A percentile compares a stretch with the other conserved stretches of the same genome.
Conservation (phyloP, 2,113 vertebrate species). For the Dasyprocta punctata region DNA sequence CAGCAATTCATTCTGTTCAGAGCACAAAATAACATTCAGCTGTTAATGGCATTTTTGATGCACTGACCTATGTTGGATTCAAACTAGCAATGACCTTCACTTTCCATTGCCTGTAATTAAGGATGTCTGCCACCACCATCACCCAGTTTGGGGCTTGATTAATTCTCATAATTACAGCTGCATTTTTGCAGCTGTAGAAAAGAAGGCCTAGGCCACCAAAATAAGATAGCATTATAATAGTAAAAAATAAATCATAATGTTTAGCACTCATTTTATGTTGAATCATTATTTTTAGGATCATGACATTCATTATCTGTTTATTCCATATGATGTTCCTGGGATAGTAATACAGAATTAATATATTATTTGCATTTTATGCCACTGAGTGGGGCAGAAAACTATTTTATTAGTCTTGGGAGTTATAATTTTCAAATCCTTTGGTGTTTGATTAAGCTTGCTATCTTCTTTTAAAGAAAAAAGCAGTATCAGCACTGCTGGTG, state of each 20-base stretch:
- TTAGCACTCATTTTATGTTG: conserved; percentile 53
- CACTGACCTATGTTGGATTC: conserved; percentile 58
- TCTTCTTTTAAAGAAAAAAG: conserved; percentile 34
- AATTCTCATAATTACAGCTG: conserved; percentile 76
- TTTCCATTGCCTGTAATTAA: conserved; percentile 77
- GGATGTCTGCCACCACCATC: conserved; percentile 67
- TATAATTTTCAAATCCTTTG: conserved; percentile 51
- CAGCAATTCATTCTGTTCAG: conserved; percentile 59
- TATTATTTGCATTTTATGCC: conserved; percentile 58
- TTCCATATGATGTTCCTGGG: not conserved
- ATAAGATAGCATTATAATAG: conserved; percentile 13
- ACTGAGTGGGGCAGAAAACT: conserved; percentile 25
- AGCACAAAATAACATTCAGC: conserved; percentile 64
- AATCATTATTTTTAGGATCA: conserved; percentile 57
- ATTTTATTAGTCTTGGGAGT: conserved; percentile 45
- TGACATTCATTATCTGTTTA: conserved; percentile 41
- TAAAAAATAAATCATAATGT: conserved; percentile 50
- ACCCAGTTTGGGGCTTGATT: conserved; percentile 72
- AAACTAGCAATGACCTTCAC: conserved; percentile 75
- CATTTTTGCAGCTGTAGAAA: conserved; percentile 67
- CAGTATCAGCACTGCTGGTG: not conserved
- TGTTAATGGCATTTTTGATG: conserved; percentile 66
- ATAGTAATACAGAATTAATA: conserved; percentile 52
- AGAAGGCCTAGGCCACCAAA: conserved; percentile 25
- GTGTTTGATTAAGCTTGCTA: not conserved